phyloP scores from a whole-genome alignment of 2,113 vertebrate genomes.

The Myodes glareolus region DNA sequence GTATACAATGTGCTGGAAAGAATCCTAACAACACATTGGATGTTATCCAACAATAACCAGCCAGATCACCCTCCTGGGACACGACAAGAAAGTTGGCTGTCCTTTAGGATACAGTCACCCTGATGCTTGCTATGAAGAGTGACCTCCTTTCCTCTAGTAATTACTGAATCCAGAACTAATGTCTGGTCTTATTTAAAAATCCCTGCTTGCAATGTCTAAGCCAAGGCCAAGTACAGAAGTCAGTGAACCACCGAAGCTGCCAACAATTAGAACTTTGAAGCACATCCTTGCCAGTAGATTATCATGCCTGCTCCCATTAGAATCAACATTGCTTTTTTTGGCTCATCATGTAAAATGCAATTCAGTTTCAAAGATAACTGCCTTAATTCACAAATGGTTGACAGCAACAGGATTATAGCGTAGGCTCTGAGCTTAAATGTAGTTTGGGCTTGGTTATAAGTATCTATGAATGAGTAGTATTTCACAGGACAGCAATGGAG shows the following conservation, averaged over 20 bases:
- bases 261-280: constrained; percentile 82
- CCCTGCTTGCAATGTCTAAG: constrained; percentile 74
- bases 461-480: constrained; percentile 49
- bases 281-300: constrained; percentile 80
- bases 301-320: constrained; percentile 84
- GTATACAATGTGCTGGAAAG: not conserved
- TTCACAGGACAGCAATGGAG: constrained; percentile 33
- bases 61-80: constrained; percentile 69
- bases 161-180: constrained; percentile 81
- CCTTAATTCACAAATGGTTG: constrained; percentile 80
- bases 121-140: constrained; percentile 71
- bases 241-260: constrained; percentile 77
- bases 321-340: constrained; percentile 86
- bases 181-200: constrained; percentile 82
- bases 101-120: constrained; percentile 84
- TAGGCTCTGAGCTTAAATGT: constrained; percentile 75
- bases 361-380: constrained; percentile 72
- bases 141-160: constrained; percentile 76
- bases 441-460: constrained; percentile 58
- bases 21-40: constrained; percentile 50
- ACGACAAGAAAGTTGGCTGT: constrained; percentile 74
- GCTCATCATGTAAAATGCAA: constrained; percentile 82
- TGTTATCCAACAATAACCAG: constrained; percentile 67
- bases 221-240: constrained; percentile 84
- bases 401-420: constrained; percentile 55